Conservation (phyloP, 1,140 invertebrate genomes). For the Adelges cooleyi region DNA sequence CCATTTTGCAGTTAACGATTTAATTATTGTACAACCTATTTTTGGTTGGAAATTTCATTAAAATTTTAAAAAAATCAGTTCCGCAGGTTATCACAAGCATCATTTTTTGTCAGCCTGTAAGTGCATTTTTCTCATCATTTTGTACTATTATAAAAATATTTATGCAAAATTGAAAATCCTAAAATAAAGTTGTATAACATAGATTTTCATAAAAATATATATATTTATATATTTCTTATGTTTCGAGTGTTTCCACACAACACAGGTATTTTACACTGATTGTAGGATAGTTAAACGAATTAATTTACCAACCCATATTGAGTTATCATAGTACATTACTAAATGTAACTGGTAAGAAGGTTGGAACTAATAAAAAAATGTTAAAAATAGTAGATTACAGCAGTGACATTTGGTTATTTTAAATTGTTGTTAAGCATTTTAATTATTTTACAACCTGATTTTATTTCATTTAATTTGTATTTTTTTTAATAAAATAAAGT, state of each 20-base stretch:
- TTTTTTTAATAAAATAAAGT: no score
- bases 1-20: no score
- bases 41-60: no score
- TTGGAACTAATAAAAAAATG: no score
- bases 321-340: background rate
- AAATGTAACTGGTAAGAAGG: constrained; percentile 2
- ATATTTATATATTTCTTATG: no score
- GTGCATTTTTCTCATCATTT: background rate
- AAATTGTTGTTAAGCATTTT: no score
- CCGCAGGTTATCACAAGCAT: constrained; percentile 7
- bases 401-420: no score
- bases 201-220: no score
- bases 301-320: constrained; percentile 6
- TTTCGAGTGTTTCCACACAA: constrained; percentile 26
- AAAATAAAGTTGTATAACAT: background rate
- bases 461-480: no score
- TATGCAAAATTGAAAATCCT: background rate
- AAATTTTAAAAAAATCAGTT: constrained; percentile 7
- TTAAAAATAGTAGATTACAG: no score
- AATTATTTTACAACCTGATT: no score
- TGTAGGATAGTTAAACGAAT: constrained; percentile 22
- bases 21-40: no score
- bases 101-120: background rate
- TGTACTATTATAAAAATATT: background rate
- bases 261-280: background rate